Conservation (phyloP, 2,888 invertebrate genomes). For the Eueremaeus valkanovi region DNA sequence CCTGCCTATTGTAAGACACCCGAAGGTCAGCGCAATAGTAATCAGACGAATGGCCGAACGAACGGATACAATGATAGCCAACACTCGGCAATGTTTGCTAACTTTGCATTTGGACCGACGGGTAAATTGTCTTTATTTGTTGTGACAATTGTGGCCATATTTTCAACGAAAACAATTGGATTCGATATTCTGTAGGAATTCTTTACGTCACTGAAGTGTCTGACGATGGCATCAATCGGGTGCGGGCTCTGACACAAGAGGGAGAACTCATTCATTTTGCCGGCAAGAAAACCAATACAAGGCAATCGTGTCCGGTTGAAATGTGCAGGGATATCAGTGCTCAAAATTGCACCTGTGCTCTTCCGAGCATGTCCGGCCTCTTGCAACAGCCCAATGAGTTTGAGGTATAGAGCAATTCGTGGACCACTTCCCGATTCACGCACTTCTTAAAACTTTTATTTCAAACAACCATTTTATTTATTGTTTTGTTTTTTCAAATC, state of each 20-base stretch:
- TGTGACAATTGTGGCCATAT: too few species aligned
- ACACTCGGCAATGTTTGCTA: conserved; percentile 72
- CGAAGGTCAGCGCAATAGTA: neutral
- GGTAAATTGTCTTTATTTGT: too few species aligned
- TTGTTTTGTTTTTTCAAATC: too few species aligned
- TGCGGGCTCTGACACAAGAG: conserved; percentile 84
- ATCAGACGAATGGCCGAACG: neutral
- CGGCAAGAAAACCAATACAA: conserved; percentile 88
- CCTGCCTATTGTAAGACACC: conserved; percentile 65
- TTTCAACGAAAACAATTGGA: neutral
- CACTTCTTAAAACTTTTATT: too few species aligned
- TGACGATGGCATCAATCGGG: conserved; percentile 85
- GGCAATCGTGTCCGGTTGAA: conserved; percentile 63
- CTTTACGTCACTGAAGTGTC: conserved; percentile 93
- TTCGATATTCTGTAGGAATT: conserved; percentile 65
- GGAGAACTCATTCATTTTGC: conserved; percentile 90
- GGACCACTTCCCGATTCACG: too few species aligned
- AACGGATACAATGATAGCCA: conserved; percentile 46
- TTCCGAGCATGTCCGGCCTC: neutral
- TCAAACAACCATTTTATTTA: too few species aligned
- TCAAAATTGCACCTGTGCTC: conserved; percentile 60
- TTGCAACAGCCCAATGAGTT: conserved; percentile 2
- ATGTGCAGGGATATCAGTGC: conserved; percentile 46
- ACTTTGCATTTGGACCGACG: conserved; percentile 75
- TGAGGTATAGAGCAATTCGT: neutral